Evolutionary conservation across 2,113 vertebrate genomes (phyloP).

Genomic region (Mormyrus lacerda): DNA sequence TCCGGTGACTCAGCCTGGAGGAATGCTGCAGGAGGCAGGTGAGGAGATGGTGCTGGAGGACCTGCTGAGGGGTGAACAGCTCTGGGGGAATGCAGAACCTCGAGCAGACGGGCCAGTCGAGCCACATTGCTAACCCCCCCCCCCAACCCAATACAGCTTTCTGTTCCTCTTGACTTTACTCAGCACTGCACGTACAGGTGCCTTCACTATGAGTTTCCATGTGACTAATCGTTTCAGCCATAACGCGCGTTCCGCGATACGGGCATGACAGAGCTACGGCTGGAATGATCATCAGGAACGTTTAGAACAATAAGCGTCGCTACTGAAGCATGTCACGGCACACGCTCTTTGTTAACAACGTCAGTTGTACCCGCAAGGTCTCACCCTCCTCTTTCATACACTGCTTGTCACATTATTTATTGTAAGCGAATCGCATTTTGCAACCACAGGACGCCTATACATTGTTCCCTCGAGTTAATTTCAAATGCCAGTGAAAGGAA

Average conservation of each 20-base stretch:
- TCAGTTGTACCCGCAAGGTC: background rate
- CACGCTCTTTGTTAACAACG: background rate
- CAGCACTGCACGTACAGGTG: background rate
- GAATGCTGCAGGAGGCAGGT: conserved; percentile 11
- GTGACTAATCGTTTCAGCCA: background rate
- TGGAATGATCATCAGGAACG: background rate
- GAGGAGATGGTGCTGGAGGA: background rate
- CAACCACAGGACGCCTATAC: background rate
- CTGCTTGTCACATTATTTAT: background rate
- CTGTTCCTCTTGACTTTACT: background rate
- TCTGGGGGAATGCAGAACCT: background rate
- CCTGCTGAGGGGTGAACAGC: background rate
- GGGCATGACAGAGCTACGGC: background rate
- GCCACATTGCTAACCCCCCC: background rate
- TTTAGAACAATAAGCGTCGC: background rate
- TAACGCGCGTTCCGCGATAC: background rate
- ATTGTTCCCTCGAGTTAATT: background rate
- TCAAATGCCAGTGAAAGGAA: background rate
- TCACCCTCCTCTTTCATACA: background rate
- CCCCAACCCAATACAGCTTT: background rate
- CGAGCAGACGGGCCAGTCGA: background rate
- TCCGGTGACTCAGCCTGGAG: background rate
- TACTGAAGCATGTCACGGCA: background rate
- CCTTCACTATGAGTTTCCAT: background rate
- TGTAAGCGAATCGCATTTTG: background rate